Evolutionary conservation across 2,888 invertebrate genomes (phyloP), one percentile per base, ranked within the genome.

Genomic region (Zhuqinia jingwanae): DNA sequence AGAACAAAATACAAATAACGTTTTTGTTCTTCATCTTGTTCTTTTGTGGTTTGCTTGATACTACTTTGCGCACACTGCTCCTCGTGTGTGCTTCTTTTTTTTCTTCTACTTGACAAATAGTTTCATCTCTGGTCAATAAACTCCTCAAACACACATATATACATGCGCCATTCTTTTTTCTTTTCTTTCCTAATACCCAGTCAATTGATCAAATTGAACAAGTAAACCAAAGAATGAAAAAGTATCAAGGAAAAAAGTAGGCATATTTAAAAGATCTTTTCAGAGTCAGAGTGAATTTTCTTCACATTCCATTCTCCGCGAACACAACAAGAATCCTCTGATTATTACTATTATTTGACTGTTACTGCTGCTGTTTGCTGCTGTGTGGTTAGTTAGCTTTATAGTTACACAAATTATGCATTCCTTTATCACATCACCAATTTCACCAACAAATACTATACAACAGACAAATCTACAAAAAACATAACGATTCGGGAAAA

Each of bases 71-170:
- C n/a, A n/a, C n/a, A n/a, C n/a, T n/a, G n/a, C n/a, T n/a, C n/a
- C n/a, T n/a, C n/a, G n/a, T n/a, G n/a, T n/a, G 25, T 50, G 50
- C 53, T 27, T 27, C 27, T 60, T 60, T 60, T 50, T 8, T 73
- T 22, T 25, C 30, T 56, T 30, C 25, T 53, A 45, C 73, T 65
- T 76, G 76, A 83, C 83, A 83, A 83, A 83, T 83, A 76, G 73
- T 83, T 83, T 83, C 76, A 83, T 83, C n/a, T 6, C 83, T 83
- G 83, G 83, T 83, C 83, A 83, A 76, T 83, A 83, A 83, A 83
- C 83, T 20, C 65, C 22, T n/a, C 47, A 45, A 45, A 17, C 68
- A 70, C 75, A 42, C 47, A 47, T n/a, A n/a, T n/a, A n/a, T n/a
- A n/a, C n/a, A n/a, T n/a, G n/a, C 36, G 3, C 42, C 3, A 20